Conservation (phyloP, 2,113 vertebrate species). For the Maccullochella peelii region DNA sequence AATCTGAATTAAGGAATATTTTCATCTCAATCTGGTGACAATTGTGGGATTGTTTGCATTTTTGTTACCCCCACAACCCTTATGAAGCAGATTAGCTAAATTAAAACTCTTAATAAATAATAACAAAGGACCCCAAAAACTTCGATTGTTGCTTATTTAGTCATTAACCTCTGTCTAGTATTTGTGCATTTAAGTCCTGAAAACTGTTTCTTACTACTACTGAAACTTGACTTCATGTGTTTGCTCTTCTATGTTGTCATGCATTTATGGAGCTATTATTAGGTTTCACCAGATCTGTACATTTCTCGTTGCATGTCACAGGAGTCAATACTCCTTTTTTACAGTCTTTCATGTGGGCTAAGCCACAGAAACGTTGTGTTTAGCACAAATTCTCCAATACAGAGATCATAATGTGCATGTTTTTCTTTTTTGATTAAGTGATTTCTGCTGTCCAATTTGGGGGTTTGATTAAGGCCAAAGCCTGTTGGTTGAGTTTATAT, state of each 20-base stretch:
- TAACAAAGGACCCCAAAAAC: too few species aligned
- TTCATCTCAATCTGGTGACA: neutral
- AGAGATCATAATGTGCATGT: neutral
- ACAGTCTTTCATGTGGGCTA: neutral
- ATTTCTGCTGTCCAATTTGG: neutral
- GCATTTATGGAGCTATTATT: neutral
- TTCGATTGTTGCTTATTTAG: neutral
- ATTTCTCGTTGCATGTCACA: neutral
- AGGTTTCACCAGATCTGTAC: neutral
- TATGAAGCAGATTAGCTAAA: neutral
- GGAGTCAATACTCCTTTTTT: neutral
- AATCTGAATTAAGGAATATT: neutral
- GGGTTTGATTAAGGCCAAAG: neutral
- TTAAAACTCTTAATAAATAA: neutral
- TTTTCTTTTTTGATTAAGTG: neutral
- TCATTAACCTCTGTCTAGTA: neutral
- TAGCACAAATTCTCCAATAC: neutral
- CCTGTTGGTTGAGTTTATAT: neutral
- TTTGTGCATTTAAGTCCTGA: neutral
- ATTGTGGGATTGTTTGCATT: neutral
- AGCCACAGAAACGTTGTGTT: neutral
- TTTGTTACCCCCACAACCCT: neutral
- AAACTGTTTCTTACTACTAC: neutral
- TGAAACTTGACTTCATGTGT: neutral
- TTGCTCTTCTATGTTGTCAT: neutral